Percentiles rank a stretch among this genome's conserved stretches.
These are phyloP conservation scores for Trachymyrmex septentrionalis DNA, from an alignment of 1,140 invertebrate species.

Conservation along the genomic window DNA sequence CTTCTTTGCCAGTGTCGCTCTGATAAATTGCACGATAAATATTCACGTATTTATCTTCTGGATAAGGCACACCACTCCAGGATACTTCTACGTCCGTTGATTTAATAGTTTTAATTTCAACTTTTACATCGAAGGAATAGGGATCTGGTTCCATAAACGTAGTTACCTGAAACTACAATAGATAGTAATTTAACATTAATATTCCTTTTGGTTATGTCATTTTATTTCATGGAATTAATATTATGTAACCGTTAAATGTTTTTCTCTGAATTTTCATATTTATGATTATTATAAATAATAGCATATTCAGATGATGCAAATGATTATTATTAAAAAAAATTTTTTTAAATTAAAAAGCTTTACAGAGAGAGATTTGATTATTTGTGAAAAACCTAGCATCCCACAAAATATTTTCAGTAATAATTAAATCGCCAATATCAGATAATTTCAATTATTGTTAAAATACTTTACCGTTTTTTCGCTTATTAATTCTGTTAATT, in stretches of 20 bases:
- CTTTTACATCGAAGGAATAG: conserved; percentile 92
- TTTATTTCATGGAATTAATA: not conserved
- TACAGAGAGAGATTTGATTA: too few relatives aligned
- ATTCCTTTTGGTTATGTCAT: not conserved
- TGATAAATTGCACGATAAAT: conserved; percentile 95
- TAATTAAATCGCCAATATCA: too few relatives aligned
- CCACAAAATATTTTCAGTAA: too few relatives aligned
- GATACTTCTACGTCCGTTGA: conserved; percentile 91
- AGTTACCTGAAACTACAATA: conserved; percentile 80
- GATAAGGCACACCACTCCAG: conserved; percentile 94
- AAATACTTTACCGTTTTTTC: conserved; percentile 88
- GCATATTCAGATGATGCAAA: too few relatives aligned
- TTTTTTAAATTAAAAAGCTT: too few relatives aligned
- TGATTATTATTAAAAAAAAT: too few relatives aligned
- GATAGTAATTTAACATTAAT: not conserved
- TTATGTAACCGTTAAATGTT: not conserved
- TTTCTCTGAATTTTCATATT: not conserved
- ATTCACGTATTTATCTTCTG: conserved; percentile 96
- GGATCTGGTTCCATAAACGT: conserved; percentile 88
- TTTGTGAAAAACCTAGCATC: too few relatives aligned
- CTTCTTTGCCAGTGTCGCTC: conserved; percentile 91
- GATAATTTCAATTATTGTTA: not conserved
- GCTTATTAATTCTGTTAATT: conserved; percentile 91
- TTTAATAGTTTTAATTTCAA: conserved; percentile 92
- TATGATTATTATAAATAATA: not conserved